A percentile compares a stretch with the other conserved stretches of the same genome.
These are phyloP conservation scores for Cybosia mesomella DNA, from an alignment of 2,888 invertebrate genomes.

Conservation along the genomic window DNA sequence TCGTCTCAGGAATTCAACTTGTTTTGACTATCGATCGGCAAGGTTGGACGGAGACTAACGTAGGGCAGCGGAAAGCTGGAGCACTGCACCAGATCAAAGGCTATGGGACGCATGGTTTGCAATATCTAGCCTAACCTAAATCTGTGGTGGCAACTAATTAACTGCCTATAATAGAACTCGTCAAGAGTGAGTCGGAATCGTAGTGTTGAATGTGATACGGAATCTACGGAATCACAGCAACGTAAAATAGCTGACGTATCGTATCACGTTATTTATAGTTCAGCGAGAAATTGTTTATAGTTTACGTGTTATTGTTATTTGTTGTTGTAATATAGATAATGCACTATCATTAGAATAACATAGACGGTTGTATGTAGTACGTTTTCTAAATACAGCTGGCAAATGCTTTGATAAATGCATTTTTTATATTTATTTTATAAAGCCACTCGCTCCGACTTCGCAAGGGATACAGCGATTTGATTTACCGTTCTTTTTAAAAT, in stretches of 20 bases:
- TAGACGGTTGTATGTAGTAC: background rate
- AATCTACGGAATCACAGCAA: background rate
- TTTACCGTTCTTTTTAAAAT: background rate
- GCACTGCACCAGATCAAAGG: background rate
- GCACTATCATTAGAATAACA: background rate
- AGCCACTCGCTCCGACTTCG: background rate
- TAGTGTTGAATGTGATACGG: background rate
- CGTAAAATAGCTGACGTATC: conserved; percentile 1
- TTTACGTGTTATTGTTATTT: background rate
- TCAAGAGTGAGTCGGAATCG: background rate
- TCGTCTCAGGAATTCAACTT: no score
- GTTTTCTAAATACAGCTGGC: background rate
- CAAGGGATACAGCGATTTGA: no score
- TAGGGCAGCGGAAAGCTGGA: background rate
- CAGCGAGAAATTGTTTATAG: background rate
- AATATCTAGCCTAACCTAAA: background rate
- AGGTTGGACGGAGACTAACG: background rate
- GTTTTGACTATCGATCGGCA: background rate
- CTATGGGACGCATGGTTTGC: background rate
- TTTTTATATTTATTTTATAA: background rate
- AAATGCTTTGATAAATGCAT: background rate
- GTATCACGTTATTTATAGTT: background rate
- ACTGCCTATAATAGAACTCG: conserved; percentile 1
- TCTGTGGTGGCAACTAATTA: background rate
- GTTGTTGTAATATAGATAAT: background rate